Evolutionary conservation across 2,797 vertebrate genomes (phyloP).

Genomic region (Fratercula arctica): DNA sequence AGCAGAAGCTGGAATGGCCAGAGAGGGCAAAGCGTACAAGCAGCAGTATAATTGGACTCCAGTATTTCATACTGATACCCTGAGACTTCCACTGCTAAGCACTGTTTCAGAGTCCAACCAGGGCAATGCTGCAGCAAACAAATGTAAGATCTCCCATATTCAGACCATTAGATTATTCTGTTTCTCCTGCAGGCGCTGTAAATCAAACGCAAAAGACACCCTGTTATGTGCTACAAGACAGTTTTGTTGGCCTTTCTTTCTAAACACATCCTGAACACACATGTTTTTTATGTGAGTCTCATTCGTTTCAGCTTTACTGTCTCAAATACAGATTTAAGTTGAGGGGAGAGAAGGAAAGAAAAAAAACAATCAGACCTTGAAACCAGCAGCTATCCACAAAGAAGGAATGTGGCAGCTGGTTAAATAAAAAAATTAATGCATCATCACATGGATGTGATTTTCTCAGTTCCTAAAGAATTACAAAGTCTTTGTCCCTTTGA

Average conservation of each 20-base stretch:
- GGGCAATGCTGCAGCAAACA: neutral
- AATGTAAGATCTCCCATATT: neutral
- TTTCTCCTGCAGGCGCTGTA: neutral
- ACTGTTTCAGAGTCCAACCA: neutral
- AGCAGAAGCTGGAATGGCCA: conserved; percentile 37
- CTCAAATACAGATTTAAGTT: neutral
- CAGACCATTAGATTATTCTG: conserved; percentile 25
- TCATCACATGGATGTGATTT: neutral
- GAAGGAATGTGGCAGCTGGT: neutral
- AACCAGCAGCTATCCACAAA: neutral
- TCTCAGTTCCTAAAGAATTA: neutral
- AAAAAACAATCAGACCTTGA: neutral
- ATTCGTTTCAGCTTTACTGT: conserved; percentile 15
- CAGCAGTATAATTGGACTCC: conserved; percentile 53
- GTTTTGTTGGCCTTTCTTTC: conserved; percentile 46
- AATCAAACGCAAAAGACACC: conserved; percentile 51
- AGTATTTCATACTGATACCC: conserved; percentile 46
- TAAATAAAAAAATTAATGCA: neutral
- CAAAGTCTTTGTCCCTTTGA: neutral
- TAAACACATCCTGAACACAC: conserved; percentile 51
- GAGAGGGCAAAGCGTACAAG: conserved; percentile 45
- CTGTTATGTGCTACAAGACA: conserved; percentile 30
- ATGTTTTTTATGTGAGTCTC: neutral
- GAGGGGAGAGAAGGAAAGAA: neutral
- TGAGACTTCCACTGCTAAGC: conserved; percentile 37